Conservation (phyloP, 2,113 vertebrate genomes). For the Gadus chalcogrammus region DNA sequence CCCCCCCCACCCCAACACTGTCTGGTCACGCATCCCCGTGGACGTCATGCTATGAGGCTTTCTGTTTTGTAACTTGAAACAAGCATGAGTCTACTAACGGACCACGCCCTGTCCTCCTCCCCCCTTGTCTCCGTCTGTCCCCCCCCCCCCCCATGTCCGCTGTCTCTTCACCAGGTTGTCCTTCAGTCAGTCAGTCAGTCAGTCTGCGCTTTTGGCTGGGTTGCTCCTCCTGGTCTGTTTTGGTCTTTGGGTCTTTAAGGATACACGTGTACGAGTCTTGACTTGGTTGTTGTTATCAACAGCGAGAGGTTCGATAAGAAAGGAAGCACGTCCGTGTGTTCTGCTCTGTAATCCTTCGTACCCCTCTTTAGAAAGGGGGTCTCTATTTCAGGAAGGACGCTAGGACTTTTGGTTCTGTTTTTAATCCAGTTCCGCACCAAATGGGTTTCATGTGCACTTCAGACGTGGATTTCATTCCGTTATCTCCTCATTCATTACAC, state of each 20-base stretch:
- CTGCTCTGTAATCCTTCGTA: neutral
- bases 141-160: slow-evolving; percentile 35
- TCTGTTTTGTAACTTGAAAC: slow-evolving; percentile 61
- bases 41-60: slow-evolving; percentile 70
- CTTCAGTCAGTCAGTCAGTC: slow-evolving; percentile 60
- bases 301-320: no score
- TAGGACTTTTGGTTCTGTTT: slow-evolving; percentile 38
- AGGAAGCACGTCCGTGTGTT: neutral
- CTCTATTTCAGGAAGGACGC: slow-evolving; percentile 39
- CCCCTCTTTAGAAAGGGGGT: neutral
- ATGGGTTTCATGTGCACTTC: slow-evolving; percentile 36
- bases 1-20: slow-evolving; percentile 27
- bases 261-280: no score
- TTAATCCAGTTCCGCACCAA: slow-evolving; percentile 36
- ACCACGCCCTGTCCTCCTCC: neutral
- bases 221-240: slow-evolving; percentile 14
- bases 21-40: slow-evolving; percentile 62
- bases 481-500: slow-evolving; percentile 61
- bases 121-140: slow-evolving; percentile 37
- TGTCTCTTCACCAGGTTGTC: slow-evolving; percentile 49
- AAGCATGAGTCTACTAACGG: slow-evolving; percentile 86
- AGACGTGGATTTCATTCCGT: slow-evolving; percentile 92
- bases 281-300: no score
- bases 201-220: slow-evolving; percentile 60
- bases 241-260: no score